A percentile compares a stretch with the other conserved stretches of the same genome.
These are phyloP conservation scores for Chorisops tibialis DNA, from an alignment of 2,888 invertebrate species.

Conservation along the genomic window DNA sequence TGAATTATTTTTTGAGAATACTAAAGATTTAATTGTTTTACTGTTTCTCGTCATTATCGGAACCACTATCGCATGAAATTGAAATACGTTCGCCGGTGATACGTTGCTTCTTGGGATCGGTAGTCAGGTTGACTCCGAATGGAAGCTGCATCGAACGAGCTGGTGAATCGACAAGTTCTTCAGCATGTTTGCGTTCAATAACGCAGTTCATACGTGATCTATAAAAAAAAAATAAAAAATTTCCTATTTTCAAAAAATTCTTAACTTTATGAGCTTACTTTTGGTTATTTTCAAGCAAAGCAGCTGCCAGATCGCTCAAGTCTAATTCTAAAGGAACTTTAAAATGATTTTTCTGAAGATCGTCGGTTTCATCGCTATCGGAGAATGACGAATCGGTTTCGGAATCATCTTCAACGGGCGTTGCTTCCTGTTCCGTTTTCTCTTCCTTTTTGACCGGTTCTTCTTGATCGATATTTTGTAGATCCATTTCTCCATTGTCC, in stretches of 20 bases:
- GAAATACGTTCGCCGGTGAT: slow-evolving; percentile 82
- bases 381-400: slow-evolving; percentile 58
- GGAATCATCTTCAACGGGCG: slow-evolving; percentile 38
- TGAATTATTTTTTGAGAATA: too few relatives aligned
- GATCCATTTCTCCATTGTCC: slow-evolving; percentile 46
- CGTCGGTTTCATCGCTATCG: slow-evolving; percentile 59
- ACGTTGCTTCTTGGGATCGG: slow-evolving; percentile 68
- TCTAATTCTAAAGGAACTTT: slow-evolving; percentile 79
- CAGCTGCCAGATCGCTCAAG: slow-evolving; percentile 77
- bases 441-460: slow-evolving; percentile 40
- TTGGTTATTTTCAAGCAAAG: slow-evolving; percentile 66
- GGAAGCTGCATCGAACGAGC: slow-evolving; percentile 62
- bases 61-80: slow-evolving; percentile 82
- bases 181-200: slow-evolving; percentile 79
- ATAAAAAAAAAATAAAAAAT: slow-evolving; percentile 25
- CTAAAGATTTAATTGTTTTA: slow-evolving; percentile 16
- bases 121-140: slow-evolving; percentile 65
- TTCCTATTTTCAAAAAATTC: slow-evolving; percentile 1
- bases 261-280: slow-evolving; percentile 51
- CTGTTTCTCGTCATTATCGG: slow-evolving; percentile 37
- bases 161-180: slow-evolving; percentile 77
- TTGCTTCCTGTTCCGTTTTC: slow-evolving; percentile 36
- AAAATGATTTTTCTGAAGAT: slow-evolving; percentile 58
- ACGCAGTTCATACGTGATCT: slow-evolving; percentile 87
- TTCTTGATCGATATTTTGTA: slow-evolving; percentile 46